Percentiles rank a stretch among this genome's conserved stretches.
Conservation (phyloP, 1,140 invertebrate species). For the Centruroides vittatus region DNA sequence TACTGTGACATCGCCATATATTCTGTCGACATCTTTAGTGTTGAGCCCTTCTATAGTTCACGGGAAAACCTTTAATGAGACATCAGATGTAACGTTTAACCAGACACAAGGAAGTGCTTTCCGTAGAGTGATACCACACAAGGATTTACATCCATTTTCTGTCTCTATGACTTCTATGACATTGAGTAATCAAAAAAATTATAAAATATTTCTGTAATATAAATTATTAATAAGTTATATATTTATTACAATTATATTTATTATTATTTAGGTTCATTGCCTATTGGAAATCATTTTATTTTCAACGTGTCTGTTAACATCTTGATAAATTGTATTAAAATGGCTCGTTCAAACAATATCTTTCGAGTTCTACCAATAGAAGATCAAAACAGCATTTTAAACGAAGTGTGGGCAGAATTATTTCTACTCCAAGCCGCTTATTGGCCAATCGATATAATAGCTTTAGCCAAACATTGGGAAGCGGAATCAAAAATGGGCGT, state of each 20-base stretch:
- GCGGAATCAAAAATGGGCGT: conserved; percentile 7
- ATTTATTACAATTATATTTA: too few relatives aligned
- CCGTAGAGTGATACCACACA: background rate
- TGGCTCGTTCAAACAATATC: conserved; percentile 55
- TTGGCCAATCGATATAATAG: conserved; percentile 25
- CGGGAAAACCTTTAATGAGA: too few relatives aligned
- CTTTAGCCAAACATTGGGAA: conserved; percentile 11
- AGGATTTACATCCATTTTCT: too few relatives aligned
- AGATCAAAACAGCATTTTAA: conserved; percentile 55
- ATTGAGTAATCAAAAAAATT: too few relatives aligned
- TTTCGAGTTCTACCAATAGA: conserved; percentile 50
- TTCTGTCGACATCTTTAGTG: too few relatives aligned
- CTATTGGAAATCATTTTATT: too few relatives aligned
- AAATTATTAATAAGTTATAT: too few relatives aligned
- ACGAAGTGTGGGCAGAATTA: conserved; percentile 67
- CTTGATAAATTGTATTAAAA: conserved; percentile 55
- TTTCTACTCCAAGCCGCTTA: conserved; percentile 67
- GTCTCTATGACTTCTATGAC: too few relatives aligned
- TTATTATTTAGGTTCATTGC: too few relatives aligned
- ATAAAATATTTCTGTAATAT: too few relatives aligned
- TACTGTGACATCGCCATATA: too few relatives aligned
- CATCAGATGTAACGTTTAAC: too few relatives aligned
- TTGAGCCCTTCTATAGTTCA: background rate
- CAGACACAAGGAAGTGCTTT: background rate
- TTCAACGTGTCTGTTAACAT: conserved; percentile 44